Percentiles rank a stretch among this genome's conserved stretches.
Evolutionary conservation across 92 coral and sea anemone genomes (phyloP).

Genomic region (Virgularia gustaviana): DNA sequence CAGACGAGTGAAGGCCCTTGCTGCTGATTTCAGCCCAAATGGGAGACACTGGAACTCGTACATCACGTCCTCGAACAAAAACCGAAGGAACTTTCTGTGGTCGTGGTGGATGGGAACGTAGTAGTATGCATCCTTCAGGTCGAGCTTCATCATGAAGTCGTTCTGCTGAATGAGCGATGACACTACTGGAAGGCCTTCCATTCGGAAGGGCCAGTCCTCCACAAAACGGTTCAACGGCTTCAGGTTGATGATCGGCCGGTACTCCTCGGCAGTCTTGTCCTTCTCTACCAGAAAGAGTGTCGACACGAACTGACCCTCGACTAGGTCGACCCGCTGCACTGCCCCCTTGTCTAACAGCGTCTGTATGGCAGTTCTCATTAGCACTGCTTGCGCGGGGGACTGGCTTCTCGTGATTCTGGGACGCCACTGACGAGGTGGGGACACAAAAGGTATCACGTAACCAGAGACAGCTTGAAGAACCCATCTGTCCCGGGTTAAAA

Average conservation of each 20-base stretch:
- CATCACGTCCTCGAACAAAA: conserved; percentile 25
- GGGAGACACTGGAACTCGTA: conserved; percentile 49
- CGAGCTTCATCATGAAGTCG: conserved; percentile 13
- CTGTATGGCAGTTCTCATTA: conserved; percentile 31
- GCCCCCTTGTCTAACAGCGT: conserved; percentile 4
- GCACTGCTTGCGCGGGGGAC: not conserved
- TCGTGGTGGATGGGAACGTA: conserved; percentile 25
- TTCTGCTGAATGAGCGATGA: conserved; percentile 2
- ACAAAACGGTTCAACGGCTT: conserved; percentile 47
- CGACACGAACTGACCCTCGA: not conserved
- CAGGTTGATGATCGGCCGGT: conserved; percentile 43
- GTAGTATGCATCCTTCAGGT: conserved; percentile 26
- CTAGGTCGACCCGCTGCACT: not conserved
- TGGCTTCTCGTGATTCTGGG: conserved; percentile 2
- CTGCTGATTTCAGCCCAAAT: conserved; percentile 33
- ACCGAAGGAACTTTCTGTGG: conserved; percentile 40
- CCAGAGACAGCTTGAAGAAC: conserved; percentile 8
- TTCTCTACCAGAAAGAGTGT: not conserved
- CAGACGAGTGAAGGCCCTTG: conserved; percentile 25
- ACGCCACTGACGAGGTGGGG: conserved; percentile 20
- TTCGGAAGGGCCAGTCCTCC: conserved; percentile 28
- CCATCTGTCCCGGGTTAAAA: conserved; percentile 4
- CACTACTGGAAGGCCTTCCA: conserved; percentile 39
- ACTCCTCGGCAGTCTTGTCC: conserved; percentile 12
- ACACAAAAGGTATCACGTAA: not conserved